Percentiles rank a stretch among this genome's conserved stretches.
Evolutionary conservation across 2,888 invertebrate genomes (phyloP).

Genomic region (Norana najaformis): DNA sequence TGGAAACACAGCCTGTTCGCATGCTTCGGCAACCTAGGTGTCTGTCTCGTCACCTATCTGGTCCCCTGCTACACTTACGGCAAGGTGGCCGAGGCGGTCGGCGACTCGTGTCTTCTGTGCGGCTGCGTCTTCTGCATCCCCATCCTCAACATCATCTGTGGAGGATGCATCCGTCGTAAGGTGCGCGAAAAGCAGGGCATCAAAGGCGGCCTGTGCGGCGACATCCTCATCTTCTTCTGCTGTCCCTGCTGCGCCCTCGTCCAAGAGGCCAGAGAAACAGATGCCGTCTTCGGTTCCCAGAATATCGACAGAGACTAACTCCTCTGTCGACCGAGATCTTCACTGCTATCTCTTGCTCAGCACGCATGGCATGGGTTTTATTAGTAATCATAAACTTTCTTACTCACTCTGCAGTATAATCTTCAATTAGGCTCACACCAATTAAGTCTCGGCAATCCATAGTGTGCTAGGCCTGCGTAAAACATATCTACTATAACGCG

Average conservation of each 20-base stretch:
- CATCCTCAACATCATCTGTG: conserved; percentile 48
- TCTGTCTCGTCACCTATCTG: conserved; percentile 57
- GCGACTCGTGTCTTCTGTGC: conserved; percentile 55
- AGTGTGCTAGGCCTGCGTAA: too few species aligned
- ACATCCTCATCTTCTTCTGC: conserved; percentile 50
- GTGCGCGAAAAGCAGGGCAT: conserved; percentile 52
- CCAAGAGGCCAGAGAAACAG: conserved; percentile 52
- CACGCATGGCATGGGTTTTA: background rate
- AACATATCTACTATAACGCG: too few species aligned
- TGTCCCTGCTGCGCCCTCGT: conserved; percentile 52
- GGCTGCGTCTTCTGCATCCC: conserved; percentile 51
- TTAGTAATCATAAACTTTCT: background rate
- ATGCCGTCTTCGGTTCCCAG: conserved; percentile 5
- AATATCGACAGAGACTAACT: conserved; percentile 39
- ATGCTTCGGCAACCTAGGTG: conserved; percentile 56
- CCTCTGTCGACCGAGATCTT: background rate
- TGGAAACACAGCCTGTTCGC: conserved; percentile 52
- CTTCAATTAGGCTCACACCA: too few species aligned
- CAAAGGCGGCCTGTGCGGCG: conserved; percentile 49
- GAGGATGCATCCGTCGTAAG: conserved; percentile 50
- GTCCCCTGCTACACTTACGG: conserved; percentile 59
- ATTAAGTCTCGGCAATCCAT: background rate
- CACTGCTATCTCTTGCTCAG: background rate
- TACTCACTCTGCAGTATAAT: too few species aligned
- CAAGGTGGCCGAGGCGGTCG: conserved; percentile 57